Percentiles rank a stretch among this genome's conserved stretches.
phyloP scores from a whole-genome alignment of 2,113 vertebrate species.

The Nansenia antarctica region DNA sequence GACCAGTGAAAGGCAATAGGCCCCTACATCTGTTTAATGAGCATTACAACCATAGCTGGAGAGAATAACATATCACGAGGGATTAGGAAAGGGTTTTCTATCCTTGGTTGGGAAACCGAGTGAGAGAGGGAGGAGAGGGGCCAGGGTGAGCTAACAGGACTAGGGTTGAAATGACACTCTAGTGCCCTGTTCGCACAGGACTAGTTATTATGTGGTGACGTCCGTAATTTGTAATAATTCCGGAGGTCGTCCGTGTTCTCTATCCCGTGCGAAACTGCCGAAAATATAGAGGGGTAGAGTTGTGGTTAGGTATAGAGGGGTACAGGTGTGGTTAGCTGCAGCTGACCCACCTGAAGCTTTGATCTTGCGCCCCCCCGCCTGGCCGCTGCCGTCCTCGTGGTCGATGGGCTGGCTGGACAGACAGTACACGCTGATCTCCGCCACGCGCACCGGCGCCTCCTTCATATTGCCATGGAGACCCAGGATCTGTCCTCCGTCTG shows the following conservation, averaged over 20 bases:
- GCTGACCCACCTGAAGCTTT: slow-evolving; percentile 73
- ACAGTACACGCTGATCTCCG: slow-evolving; percentile 80
- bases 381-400: slow-evolving; percentile 74
- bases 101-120: too few species aligned
- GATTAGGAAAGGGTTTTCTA: too few species aligned
- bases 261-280: too few species aligned
- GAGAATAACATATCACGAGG: too few species aligned
- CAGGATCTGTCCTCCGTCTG: slow-evolving; percentile 77
- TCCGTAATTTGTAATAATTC: background rate
- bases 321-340: background rate
- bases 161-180: too few species aligned
- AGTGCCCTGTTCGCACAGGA: too few species aligned
- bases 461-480: slow-evolving; percentile 82
- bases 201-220: background rate
- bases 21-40: too few species aligned
- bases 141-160: too few species aligned
- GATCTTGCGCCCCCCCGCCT: slow-evolving; percentile 67
- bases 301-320: background rate
- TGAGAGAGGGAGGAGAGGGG: too few species aligned
- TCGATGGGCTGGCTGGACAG: slow-evolving; percentile 82
- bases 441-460: slow-evolving; percentile 74
- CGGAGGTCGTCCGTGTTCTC: background rate
- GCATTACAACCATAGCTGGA: too few species aligned
- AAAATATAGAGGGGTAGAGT: too few species aligned
- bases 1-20: too few species aligned